Base-by-base conservation (phyloP, 2,113 vertebrate species). In the Phalacrocorax pelagicus region DNA sequence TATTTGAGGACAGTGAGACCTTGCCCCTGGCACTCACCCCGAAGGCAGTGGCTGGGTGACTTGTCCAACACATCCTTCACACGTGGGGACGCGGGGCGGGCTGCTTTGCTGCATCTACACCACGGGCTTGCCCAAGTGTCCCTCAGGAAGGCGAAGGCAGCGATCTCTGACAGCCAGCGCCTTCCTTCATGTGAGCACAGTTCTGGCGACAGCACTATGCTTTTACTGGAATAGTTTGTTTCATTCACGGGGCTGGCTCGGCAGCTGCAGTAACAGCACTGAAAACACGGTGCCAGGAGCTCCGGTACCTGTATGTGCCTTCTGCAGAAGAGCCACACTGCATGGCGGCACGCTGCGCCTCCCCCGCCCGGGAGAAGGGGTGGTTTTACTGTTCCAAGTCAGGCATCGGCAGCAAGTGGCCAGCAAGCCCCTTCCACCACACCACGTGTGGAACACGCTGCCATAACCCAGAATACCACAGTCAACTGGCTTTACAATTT, bases 151-250 rank as follows among this genome's bases (percentile, higher is more conserved):
- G 55, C 1, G 27, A 52, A 23, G 32, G 21, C 20, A 2, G 36
- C 2, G 1, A 61, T 36, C 46, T 17, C 38, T 11, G 46, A 9
- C 63, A 44, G 21, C 21, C 26, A 17, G 29, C 30, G 1, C 10
- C 54, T 23, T 24, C 84, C 84, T 36, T 19, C 55, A 5, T 0
- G 8, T 1, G 27, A 66, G 61, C 15, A 9, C 24, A 10, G 44
- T 15, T 8, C 4, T 0, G 15, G 52, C 2, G 7, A 9, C 63
- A 21, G 2, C 46, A 4, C 63, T 3, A 1, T 1, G 24, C 16
- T 36, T 24, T 9, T 29, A 29, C 29, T 3, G n/a, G n/a, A 42
- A 5, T 1, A 23, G n/a, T 17, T 34, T 11, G 29, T 10, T 72
- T n/a, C 34, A 2, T 4, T 15, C 23, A 0, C 5, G 6, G 34